Conservation (phyloP, 2,113 vertebrate species). For the Pseudorhombus dupliciocellatus region DNA sequence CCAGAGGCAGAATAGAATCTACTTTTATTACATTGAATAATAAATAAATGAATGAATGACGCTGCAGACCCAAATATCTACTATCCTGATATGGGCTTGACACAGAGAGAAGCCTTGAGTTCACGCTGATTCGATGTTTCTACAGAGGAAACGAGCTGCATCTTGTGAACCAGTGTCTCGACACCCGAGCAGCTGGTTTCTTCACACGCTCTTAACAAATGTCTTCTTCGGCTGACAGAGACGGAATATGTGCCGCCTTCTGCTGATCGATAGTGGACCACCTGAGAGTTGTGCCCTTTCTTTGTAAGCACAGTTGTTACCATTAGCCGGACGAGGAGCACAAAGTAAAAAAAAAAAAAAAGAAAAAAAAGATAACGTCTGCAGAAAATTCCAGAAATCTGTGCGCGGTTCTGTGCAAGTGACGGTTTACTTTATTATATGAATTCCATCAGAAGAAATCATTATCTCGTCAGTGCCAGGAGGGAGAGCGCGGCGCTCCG, state of each 20-base stretch:
- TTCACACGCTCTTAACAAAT: constrained; percentile 39
- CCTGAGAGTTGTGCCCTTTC: constrained; percentile 53
- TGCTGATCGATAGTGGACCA: constrained; percentile 59
- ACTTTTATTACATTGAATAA: constrained; percentile 9
- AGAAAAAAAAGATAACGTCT: constrained; percentile 13
- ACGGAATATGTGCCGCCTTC: constrained; percentile 34
- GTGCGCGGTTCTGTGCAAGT: constrained; percentile 22
- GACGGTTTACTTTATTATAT: constrained; percentile 35
- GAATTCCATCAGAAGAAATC: constrained; percentile 58
- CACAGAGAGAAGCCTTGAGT: background rate
- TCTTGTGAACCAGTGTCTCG: constrained; percentile 7
- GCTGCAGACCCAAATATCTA: background rate
- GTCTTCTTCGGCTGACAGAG: constrained; percentile 40
- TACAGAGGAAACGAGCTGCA: background rate
- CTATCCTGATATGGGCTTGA: background rate
- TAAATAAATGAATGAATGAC: constrained; percentile 15
- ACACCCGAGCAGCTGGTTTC: constrained; percentile 1
- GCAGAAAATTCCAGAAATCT: constrained; percentile 10
- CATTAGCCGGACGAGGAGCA: constrained; percentile 31
- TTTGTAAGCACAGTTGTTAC: constrained; percentile 46
- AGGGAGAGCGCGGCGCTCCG: constrained; percentile 43
- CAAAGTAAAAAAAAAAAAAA: background rate
- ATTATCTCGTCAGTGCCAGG: constrained; percentile 49
- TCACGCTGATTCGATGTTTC: background rate
- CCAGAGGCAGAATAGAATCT: constrained; percentile 7